Evolutionary conservation across 2,113 vertebrate genomes (phyloP).

Genomic region (Peromyscus maniculatus): DNA sequence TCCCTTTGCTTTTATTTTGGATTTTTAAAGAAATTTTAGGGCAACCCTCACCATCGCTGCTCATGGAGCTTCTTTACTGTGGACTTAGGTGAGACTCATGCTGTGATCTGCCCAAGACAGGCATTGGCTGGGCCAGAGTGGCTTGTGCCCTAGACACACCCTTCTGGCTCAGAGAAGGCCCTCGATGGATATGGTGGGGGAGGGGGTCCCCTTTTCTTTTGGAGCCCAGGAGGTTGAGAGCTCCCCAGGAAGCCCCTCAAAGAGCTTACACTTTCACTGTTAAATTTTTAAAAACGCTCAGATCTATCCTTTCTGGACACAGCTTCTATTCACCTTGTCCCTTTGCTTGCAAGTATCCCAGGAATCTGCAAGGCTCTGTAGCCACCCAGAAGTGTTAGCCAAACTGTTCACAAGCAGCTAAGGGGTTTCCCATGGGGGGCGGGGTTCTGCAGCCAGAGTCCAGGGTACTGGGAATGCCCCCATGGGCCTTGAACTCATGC

Average conservation of each 20-base stretch:
- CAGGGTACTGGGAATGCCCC: not conserved
- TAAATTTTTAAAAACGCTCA: not conserved
- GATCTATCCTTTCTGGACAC: not conserved
- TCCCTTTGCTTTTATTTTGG: not conserved
- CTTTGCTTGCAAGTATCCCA: not conserved
- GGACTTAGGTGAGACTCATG: accelerated
- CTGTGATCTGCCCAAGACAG: accelerated
- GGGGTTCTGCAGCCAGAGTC: not conserved
- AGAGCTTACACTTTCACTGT: not conserved
- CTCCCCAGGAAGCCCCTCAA: not conserved
- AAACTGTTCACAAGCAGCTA: accelerated
- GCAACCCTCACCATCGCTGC: not conserved
- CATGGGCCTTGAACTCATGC: not conserved
- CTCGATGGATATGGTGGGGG: accelerated
- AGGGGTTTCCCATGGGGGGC: accelerated
- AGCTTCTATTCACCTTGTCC: too few species aligned
- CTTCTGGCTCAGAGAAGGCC: not conserved
- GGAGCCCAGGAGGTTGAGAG: accelerated
- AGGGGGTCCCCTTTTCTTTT: not conserved
- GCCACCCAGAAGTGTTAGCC: not conserved
- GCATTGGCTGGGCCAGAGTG: accelerated
- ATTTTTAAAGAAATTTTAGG: constrained; percentile 32
- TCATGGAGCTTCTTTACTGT: not conserved
- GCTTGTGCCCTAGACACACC: accelerated
- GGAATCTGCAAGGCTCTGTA: not conserved